phyloP scores from a whole-genome alignment of 2,113 vertebrate species.

The Anser cygnoides region DNA sequence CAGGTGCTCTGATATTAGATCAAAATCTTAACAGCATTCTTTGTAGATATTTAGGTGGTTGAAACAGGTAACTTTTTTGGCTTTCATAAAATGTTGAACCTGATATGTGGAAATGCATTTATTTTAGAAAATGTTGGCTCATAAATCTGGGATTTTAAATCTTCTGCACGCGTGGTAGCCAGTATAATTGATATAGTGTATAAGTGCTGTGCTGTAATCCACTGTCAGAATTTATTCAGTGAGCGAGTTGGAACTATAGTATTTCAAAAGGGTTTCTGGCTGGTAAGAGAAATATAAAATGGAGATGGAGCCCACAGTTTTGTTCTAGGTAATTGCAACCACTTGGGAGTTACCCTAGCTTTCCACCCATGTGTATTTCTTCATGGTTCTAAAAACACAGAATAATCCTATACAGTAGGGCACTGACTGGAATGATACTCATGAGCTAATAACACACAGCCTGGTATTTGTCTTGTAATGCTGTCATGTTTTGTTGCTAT shows the following conservation, averaged over 20 bases:
- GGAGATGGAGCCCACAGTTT: background rate
- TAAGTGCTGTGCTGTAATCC: background rate
- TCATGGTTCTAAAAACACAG: background rate
- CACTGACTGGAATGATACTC: background rate
- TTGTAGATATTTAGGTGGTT: background rate
- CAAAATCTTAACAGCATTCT: background rate
- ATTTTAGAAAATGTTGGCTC: background rate
- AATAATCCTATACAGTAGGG: background rate
- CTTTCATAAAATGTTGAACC: background rate
- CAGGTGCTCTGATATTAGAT: background rate
- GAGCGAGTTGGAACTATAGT: background rate
- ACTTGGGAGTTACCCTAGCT: background rate
- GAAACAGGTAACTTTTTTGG: background rate
- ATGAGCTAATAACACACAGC: constrained; percentile 28
- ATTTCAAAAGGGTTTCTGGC: background rate
- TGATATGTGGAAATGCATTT: background rate
- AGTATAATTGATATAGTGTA: background rate
- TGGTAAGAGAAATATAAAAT: background rate
- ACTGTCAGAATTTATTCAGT: background rate
- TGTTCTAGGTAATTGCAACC: background rate
- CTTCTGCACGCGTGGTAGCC: background rate
- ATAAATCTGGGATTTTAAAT: background rate
- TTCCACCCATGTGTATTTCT: background rate
- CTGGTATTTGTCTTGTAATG: constrained; percentile 50
- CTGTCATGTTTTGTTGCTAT: constrained; percentile 62